phyloP scores from a whole-genome alignment of 92 coral and sea anemone species.

The Actinernus sp. region DNA sequence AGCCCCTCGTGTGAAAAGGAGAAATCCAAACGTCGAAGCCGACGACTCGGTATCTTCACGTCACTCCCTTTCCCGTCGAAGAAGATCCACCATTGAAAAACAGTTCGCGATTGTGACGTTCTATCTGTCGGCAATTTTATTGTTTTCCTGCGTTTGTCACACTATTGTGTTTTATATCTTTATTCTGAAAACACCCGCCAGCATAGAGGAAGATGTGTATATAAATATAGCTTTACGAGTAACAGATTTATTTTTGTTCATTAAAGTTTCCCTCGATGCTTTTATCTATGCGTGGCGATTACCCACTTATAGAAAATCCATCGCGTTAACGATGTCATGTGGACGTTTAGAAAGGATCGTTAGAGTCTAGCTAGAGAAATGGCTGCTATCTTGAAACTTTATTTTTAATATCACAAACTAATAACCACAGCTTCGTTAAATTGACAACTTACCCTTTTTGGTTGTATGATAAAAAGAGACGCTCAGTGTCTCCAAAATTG shows the following conservation, averaged over 20 bases:
- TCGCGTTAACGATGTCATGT: slow-evolving; percentile 17
- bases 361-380: too few relatives aligned
- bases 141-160: slow-evolving; percentile 76
- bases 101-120: slow-evolving; percentile 69
- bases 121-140: slow-evolving; percentile 68
- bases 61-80: background rate
- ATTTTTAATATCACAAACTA: too few relatives aligned
- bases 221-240: slow-evolving; percentile 61
- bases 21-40: too few relatives aligned
- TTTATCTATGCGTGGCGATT: slow-evolving; percentile 87
- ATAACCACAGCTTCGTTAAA: too few relatives aligned
- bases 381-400: too few relatives aligned
- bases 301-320: slow-evolving; percentile 62
- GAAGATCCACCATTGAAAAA: slow-evolving; percentile 47
- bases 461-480: too few relatives aligned
- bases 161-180: slow-evolving; percentile 66
- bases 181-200: slow-evolving; percentile 47
- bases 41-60: background rate
- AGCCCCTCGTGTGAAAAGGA: too few relatives aligned
- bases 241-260: slow-evolving; percentile 75
- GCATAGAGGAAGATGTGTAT: slow-evolving; percentile 37
- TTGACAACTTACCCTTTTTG: too few relatives aligned
- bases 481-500: too few relatives aligned
- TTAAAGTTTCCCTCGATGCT: slow-evolving; percentile 69
- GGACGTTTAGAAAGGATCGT: too few relatives aligned